Evolutionary conservation across 2,888 invertebrate species (phyloP), one percentile per base, ranked within the genome.

Genomic region (Cerastoderma edule): DNA sequence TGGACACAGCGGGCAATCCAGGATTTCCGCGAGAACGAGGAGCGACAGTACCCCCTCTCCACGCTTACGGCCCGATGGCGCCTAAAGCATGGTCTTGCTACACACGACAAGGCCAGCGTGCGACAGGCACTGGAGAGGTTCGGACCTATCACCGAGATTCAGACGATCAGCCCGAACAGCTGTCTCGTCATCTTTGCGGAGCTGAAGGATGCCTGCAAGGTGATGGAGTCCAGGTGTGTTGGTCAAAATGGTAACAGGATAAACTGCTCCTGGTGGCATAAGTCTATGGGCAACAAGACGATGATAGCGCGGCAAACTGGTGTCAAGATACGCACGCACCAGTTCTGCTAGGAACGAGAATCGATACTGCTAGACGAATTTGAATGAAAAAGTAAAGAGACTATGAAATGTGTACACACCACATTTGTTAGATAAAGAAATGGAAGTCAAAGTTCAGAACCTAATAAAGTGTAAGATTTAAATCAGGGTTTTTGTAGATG

Each of bases 11-110:
- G 50, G 28, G 78, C 79, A 10, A 67, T 71, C 30, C 30, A 67
- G n/a, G 53, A 60, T 19, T 83, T 77, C 68, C 53, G 67, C 16
- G 44, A 69, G 22, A 87, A 87, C 64, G 60, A 81, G 39, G 30
- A 74, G 22, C 60, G 66, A 0, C 86, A 85, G 56, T 68, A 82
- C 5, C 86, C 87, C 2, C 53, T 86, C 35, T 53, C 82, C 35
- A 85, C 87, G 3, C 16, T 87, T 1, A 50, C 75, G 2, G 81
- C 85, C 6, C 67, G 87, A 16, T 87, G 87, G 87, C 85, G 84
- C 44, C 66, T 80, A 27, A 78, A 80, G 46, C 69, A 74, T 10
- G 46, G 46, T 2, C 30, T 83, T 10, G 75, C 78, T 2, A 69
- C 64, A 8, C 86, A 86, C 67, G 74, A 84, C 65, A 46, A 66